phyloP scores from a whole-genome alignment of 2,888 invertebrate genomes.

The Dasypogon diadema region DNA sequence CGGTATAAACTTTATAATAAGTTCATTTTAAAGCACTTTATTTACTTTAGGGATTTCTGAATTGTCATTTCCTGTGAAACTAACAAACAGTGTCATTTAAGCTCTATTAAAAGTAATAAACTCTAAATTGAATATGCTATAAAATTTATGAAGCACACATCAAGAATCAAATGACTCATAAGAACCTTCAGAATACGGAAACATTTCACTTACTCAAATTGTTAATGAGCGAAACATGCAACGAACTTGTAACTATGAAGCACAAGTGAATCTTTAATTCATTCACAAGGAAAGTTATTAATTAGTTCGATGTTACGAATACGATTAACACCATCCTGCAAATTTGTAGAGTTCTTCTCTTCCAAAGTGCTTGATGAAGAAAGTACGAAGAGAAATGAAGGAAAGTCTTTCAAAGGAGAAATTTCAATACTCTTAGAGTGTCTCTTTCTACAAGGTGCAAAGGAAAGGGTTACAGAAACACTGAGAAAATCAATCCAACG shows the following conservation, averaged over 20 bases:
- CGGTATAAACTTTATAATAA: no score
- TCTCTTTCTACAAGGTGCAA: background rate
- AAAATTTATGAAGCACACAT: constrained; percentile 11
- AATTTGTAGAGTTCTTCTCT: constrained; percentile 10
- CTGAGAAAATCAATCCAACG: constrained; percentile 29
- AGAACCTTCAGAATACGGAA: constrained; percentile 28
- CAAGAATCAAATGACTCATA: constrained; percentile 7
- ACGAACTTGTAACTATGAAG: constrained; percentile 27
- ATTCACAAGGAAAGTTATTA: constrained; percentile 37
- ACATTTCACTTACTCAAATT: constrained; percentile 17
- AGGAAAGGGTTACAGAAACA: background rate
- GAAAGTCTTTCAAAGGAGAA: background rate
- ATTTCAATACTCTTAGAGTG: background rate
- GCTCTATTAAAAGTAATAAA: background rate
- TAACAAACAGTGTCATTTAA: background rate
- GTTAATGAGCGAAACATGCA: constrained; percentile 39
- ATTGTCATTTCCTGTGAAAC: no score
- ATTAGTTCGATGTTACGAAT: constrained; percentile 19
- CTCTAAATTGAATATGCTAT: background rate
- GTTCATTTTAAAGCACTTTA: no score
- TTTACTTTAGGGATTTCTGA: no score
- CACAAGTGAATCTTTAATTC: constrained; percentile 23
- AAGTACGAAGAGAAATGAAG: constrained; percentile 24
- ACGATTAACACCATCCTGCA: constrained; percentile 9
- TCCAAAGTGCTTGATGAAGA: background rate